Conservation (phyloP, 2,888 invertebrate species). For the Pyrrhosoma nymphula region DNA sequence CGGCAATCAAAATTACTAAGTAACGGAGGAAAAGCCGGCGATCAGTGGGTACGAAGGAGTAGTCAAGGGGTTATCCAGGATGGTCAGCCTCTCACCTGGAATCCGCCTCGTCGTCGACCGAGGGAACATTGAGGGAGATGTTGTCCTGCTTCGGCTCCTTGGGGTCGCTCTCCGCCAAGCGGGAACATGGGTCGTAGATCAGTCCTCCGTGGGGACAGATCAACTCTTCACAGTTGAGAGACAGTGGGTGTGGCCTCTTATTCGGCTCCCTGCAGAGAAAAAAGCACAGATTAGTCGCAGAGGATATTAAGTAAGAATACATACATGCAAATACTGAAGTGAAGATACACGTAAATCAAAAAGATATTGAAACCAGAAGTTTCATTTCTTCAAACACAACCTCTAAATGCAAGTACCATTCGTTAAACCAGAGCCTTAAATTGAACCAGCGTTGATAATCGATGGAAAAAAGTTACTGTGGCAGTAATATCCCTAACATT, state of each 20-base stretch:
- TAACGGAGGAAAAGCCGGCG: too few relatives aligned
- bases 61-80: neutral
- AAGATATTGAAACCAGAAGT: neutral
- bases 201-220: constrained; percentile 57
- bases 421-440: too few relatives aligned
- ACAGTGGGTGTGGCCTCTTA: constrained; percentile 48
- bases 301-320: neutral
- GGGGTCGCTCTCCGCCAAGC: constrained; percentile 11
- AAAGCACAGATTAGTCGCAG: too few relatives aligned
- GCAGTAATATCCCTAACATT: too few relatives aligned
- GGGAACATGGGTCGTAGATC: constrained; percentile 44
- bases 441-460: too few relatives aligned
- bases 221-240: constrained; percentile 14
- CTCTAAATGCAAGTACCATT: too few relatives aligned
- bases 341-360: neutral
- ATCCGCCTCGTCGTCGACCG: constrained; percentile 50
- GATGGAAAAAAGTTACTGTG: too few relatives aligned
- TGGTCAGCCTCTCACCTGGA: constrained; percentile 39
- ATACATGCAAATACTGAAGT: too few relatives aligned
- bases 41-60: neutral
- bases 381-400: neutral
- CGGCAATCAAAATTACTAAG: too few relatives aligned
- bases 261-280: constrained; percentile 43
- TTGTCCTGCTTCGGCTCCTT: constrained; percentile 23
- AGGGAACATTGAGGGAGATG: neutral